phyloP scores from a whole-genome alignment of 1,140 invertebrate species.

The Zaprionus ornatus region DNA sequence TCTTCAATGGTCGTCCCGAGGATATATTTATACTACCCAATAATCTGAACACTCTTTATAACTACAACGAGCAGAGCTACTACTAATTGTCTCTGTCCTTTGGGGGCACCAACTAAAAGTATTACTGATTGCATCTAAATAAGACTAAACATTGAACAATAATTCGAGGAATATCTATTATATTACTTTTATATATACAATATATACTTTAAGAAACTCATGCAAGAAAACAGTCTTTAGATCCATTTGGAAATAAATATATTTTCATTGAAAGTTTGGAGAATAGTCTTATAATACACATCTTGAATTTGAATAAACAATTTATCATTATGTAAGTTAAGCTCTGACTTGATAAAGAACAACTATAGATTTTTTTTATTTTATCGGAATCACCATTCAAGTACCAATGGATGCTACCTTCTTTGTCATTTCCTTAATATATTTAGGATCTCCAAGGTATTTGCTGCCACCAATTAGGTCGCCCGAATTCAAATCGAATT shows the following conservation, averaged over 20 bases:
- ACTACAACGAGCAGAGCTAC: conserved; percentile 67
- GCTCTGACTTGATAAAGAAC: neutral
- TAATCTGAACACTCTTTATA: conserved; percentile 87
- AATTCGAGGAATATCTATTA: neutral
- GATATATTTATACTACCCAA: conserved; percentile 89
- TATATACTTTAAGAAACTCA: neutral
- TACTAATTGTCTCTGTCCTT: conserved; percentile 35
- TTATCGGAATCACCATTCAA: no score
- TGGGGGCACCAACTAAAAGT: conserved; percentile 49
- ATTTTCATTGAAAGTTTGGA: neutral
- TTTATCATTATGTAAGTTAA: neutral
- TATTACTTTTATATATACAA: neutral
- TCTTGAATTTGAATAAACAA: neutral
- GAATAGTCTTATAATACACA: neutral
- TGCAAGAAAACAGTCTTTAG: neutral
- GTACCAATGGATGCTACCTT: conserved; percentile 73
- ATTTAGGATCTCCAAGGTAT: conserved; percentile 88
- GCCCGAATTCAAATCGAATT: conserved; percentile 86
- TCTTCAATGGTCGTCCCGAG: conserved; percentile 91
- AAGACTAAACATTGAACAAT: neutral
- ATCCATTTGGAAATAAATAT: neutral
- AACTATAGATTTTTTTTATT: neutral
- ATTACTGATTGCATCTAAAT: conserved; percentile 56
- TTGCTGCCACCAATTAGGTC: conserved; percentile 86
- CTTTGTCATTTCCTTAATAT: conserved; percentile 87